Evolutionary conservation across 2,113 vertebrate genomes (phyloP).

Genomic region (Leucopsar rothschildi): DNA sequence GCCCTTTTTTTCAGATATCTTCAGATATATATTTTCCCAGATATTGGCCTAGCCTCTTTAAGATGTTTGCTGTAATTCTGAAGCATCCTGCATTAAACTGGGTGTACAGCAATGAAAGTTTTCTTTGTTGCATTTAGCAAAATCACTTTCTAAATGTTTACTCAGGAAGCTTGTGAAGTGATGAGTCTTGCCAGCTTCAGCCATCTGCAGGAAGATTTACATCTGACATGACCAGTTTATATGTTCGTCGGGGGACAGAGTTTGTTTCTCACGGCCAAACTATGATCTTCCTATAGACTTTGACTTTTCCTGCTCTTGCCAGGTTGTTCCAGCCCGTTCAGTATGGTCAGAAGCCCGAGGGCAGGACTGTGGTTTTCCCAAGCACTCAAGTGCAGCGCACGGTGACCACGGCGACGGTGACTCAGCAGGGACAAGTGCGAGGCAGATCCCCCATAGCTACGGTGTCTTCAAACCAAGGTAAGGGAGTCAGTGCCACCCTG

Average conservation of each 20-base stretch:
- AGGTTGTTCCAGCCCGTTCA: slow-evolving; percentile 91
- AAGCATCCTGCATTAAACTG: neutral
- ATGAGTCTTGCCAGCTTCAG: neutral
- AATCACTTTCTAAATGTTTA: neutral
- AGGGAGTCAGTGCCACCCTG: neutral
- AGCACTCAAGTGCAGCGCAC: slow-evolving; percentile 74
- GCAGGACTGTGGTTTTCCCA: slow-evolving; percentile 78
- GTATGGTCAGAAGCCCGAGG: slow-evolving; percentile 91
- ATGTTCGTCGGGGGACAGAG: rapidly evolving
- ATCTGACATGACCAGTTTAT: neutral
- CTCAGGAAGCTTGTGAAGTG: neutral
- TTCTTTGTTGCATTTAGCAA: neutral
- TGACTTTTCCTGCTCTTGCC: neutral
- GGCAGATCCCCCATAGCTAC: slow-evolving; percentile 82
- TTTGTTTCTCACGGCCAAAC: neutral
- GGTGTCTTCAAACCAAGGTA: slow-evolving; percentile 80
- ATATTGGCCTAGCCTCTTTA: neutral
- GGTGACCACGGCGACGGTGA: slow-evolving; percentile 56
- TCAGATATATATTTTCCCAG: neutral
- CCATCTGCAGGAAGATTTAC: neutral
- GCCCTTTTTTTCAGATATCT: neutral
- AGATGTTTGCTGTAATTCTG: neutral
- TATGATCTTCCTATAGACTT: neutral
- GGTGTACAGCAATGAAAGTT: neutral
- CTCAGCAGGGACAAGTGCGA: slow-evolving; percentile 75